Conservation (phyloP, 2,797 vertebrate species). For the Bradypus variegatus region DNA sequence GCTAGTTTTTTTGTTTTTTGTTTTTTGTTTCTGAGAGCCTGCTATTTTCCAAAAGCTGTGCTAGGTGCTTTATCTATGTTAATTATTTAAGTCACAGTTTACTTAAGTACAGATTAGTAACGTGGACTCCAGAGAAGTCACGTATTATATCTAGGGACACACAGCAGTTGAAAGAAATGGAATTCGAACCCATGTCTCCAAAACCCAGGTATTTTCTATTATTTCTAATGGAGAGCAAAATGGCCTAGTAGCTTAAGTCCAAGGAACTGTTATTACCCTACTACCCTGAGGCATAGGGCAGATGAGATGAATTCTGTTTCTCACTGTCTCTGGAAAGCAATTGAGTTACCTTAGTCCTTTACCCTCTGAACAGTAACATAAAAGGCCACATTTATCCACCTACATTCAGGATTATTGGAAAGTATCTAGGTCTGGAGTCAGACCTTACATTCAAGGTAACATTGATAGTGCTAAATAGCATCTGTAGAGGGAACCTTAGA, state of each 20-base stretch:
- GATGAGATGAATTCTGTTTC: background rate
- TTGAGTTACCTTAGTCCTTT: background rate
- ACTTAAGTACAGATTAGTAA: background rate
- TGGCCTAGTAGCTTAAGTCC: background rate
- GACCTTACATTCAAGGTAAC: background rate
- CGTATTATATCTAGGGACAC: background rate
- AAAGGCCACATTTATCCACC: background rate
- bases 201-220: background rate
- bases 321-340: background rate
- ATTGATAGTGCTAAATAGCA: background rate
- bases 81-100: background rate
- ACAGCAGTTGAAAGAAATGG: background rate
- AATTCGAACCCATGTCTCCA: background rate
- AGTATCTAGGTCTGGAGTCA: background rate
- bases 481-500: background rate
- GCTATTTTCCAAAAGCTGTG: background rate
- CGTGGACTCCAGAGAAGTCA: background rate
- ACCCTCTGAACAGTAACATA: background rate
- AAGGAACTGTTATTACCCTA: background rate
- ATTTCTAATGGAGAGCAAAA: background rate
- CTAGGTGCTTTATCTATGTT: background rate
- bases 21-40: background rate
- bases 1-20: background rate
- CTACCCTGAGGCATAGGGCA: background rate
- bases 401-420: background rate